phyloP scores from a whole-genome alignment of 2,797 vertebrate genomes.

The Diplodus puntazzo region DNA sequence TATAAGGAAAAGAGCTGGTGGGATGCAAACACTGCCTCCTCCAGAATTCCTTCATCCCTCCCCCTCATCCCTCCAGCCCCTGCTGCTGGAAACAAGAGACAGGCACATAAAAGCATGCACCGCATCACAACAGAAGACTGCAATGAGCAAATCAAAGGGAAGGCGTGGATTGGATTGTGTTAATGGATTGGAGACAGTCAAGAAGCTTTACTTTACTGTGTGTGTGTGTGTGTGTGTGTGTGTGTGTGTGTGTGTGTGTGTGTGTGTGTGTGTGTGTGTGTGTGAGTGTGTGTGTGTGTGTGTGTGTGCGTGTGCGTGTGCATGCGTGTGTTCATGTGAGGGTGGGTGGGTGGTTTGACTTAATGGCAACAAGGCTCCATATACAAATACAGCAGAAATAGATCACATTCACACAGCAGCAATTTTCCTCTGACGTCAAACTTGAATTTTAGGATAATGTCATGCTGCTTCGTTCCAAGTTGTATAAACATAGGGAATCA shows the following conservation, averaged over 20 bases:
- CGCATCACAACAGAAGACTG: slow-evolving; percentile 43
- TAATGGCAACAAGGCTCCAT: slow-evolving; percentile 27
- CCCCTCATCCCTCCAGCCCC: slow-evolving; percentile 18
- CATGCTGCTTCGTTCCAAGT: too few relatives aligned
- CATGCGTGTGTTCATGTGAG: slow-evolving; percentile 10
- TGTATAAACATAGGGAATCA: too few relatives aligned
- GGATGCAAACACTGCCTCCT: slow-evolving; percentile 37
- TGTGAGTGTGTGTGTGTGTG: slow-evolving; percentile 16
- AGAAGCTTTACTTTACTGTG: slow-evolving; percentile 12
- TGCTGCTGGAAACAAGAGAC: slow-evolving; percentile 36
- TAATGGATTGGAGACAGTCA: slow-evolving; percentile 33
- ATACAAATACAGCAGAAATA: slow-evolving; percentile 11
- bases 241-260: slow-evolving; percentile 5
- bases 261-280: slow-evolving; percentile 11
- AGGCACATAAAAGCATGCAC: slow-evolving; percentile 32
- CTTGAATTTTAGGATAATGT: too few relatives aligned
- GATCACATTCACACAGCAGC: not conserved
- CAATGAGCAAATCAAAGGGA: slow-evolving; percentile 57
- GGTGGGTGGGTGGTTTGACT: slow-evolving; percentile 30
- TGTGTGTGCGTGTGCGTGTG: slow-evolving; percentile 2
- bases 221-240: not conserved
- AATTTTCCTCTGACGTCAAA: too few relatives aligned
- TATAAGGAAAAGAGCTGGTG: slow-evolving; percentile 40
- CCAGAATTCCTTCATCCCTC: slow-evolving; percentile 35
- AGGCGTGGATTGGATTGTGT: not conserved